A percentile compares a stretch with the other conserved stretches of the same genome.
phyloP scores from a whole-genome alignment of 2,113 vertebrate genomes.

The Festucalex cinctus region DNA sequence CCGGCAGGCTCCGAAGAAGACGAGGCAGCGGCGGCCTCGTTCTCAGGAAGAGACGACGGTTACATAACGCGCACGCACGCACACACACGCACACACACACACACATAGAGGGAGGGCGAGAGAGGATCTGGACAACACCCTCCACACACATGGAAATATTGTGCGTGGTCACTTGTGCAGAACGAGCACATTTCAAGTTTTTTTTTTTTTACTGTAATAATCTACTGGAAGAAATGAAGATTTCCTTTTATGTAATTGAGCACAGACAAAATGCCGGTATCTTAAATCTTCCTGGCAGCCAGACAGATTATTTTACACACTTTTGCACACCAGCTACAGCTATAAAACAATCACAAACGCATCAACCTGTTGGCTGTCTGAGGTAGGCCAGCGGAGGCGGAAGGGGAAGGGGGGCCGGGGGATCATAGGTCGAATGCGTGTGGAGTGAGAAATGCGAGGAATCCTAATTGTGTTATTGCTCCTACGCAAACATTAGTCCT shows the following conservation, averaged over 20 bases:
- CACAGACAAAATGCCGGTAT: no score
- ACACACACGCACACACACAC: constrained; percentile 16
- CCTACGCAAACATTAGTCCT: constrained; percentile 70
- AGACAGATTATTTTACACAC: background rate
- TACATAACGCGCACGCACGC: constrained; percentile 60
- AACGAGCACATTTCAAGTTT: background rate
- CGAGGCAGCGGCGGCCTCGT: constrained; percentile 44
- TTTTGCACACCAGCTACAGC: background rate
- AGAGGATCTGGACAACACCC: no score
- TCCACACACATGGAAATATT: constrained; percentile 12
- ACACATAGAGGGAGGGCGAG: constrained; percentile 18
- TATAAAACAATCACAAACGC: background rate
- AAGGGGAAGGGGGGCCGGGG: background rate
- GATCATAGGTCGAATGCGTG: constrained; percentile 27
- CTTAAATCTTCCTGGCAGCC: no score
- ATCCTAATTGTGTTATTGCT: constrained; percentile 73
- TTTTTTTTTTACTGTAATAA: no score
- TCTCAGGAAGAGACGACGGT: constrained; percentile 56
- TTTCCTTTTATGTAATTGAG: no score
- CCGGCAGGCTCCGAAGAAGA: constrained; percentile 20
- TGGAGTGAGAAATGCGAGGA: constrained; percentile 62
- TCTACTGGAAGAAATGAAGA: no score
- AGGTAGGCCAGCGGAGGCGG: background rate
- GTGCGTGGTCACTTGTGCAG: constrained; percentile 42
- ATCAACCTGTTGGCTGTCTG: background rate